A percentile compares a stretch with the other conserved stretches of the same genome.
Conservation (phyloP, 2,113 vertebrate genomes). For the Hippocampus zosterae region DNA sequence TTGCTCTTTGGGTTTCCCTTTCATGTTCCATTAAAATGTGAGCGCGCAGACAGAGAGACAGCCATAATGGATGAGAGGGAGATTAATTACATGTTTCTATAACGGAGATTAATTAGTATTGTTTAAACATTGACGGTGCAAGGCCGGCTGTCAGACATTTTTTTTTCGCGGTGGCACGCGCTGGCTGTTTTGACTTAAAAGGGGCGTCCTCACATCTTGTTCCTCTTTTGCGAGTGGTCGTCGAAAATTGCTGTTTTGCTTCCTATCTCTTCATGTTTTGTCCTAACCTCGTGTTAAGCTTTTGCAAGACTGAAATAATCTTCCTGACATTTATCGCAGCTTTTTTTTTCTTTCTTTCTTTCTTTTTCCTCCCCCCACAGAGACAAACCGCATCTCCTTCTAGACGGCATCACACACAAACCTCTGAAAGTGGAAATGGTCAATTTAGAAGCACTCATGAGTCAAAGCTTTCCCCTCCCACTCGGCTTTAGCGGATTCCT, state of each 20-base stretch:
- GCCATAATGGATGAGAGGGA: slow-evolving; percentile 50
- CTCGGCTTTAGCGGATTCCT: slow-evolving; percentile 9
- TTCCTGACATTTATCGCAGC: slow-evolving; percentile 49
- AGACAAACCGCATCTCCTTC: slow-evolving; percentile 36
- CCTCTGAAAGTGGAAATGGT: slow-evolving; percentile 43
- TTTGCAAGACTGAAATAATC: slow-evolving; percentile 40
- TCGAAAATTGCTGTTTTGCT: slow-evolving; percentile 61
- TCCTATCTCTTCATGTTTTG: slow-evolving; percentile 49
- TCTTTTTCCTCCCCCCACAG: no score
- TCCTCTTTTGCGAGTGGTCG: slow-evolving; percentile 48
- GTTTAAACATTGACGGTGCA: slow-evolving; percentile 69
- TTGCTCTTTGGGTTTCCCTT: slow-evolving; percentile 66
- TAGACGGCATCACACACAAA: slow-evolving; percentile 36
- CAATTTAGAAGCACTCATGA: slow-evolving; percentile 37
- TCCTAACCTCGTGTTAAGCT: slow-evolving; percentile 38
- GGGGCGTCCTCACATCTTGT: slow-evolving; percentile 42
- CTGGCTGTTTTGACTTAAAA: slow-evolving; percentile 46
- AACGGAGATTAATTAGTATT: slow-evolving; percentile 71
- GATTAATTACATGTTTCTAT: slow-evolving; percentile 70
- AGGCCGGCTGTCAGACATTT: slow-evolving; percentile 53
- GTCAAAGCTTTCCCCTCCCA: slow-evolving; percentile 19
- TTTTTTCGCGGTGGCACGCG: slow-evolving; percentile 33
- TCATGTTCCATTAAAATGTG: slow-evolving; percentile 67
- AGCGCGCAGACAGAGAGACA: slow-evolving; percentile 55
- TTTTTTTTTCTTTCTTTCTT: not conserved